A percentile compares a stretch with the other conserved stretches of the same genome.
These are phyloP conservation scores for Delia radicum DNA, from an alignment of 1,140 invertebrate species.

Conservation along the genomic window DNA sequence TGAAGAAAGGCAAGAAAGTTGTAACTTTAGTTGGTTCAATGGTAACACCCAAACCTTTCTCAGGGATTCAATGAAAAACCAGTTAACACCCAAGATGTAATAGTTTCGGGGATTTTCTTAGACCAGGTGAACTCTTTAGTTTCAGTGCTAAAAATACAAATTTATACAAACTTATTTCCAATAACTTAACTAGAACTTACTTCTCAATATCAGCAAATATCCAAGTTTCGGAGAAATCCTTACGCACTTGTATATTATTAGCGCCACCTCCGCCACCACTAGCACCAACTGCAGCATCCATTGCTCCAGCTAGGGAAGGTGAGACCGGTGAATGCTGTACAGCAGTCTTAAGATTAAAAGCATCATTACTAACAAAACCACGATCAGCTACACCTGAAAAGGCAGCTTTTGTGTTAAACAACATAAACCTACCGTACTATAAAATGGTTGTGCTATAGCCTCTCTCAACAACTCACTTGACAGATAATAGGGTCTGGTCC, in stretches of 20 bases:
- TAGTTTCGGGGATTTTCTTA: conserved; percentile 75
- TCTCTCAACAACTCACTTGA: background rate
- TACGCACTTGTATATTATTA: conserved; percentile 33
- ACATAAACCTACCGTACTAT: background rate
- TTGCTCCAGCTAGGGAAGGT: background rate
- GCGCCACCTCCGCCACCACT: background rate
- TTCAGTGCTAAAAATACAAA: conserved; percentile 26
- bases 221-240: conserved; percentile 50
- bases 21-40: conserved; percentile 70
- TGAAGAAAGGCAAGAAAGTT: conserved; percentile 87
- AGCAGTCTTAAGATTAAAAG: background rate
- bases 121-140: conserved; percentile 53
- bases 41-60: conserved; percentile 82
- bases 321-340: background rate
- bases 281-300: background rate
- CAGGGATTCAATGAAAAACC: conserved; percentile 87
- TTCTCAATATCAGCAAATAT: conserved; percentile 48
- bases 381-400: background rate
- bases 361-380: background rate
- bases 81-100: conserved; percentile 89
- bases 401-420: background rate
- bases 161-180: background rate
- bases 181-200: background rate
- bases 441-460: background rate
- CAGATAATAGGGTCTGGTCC: conserved; percentile 32